Conservation (phyloP, 2,113 vertebrate genomes). For the Chionomys nivalis region DNA sequence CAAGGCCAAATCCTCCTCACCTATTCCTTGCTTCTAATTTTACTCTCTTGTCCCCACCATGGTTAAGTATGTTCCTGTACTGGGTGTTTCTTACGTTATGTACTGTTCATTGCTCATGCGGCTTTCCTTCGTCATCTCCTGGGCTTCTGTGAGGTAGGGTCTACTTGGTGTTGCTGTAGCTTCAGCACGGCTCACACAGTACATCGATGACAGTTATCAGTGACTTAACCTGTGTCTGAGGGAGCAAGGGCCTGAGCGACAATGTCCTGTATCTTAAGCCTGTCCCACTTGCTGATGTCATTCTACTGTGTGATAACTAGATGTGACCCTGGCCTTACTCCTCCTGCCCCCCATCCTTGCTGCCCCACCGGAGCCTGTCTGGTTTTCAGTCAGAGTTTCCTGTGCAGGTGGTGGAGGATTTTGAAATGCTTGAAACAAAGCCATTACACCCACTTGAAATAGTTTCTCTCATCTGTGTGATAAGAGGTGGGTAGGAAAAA, state of each 20-base stretch:
- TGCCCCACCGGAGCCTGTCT: not conserved
- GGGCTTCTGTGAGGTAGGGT: not conserved
- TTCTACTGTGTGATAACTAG: not conserved
- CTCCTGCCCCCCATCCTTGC: not conserved
- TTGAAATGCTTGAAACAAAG: slow-evolving; percentile 61
- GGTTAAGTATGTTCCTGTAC: not conserved
- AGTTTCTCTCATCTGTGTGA: slow-evolving; percentile 54
- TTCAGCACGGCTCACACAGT: not conserved
- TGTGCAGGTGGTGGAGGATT: slow-evolving; percentile 70
- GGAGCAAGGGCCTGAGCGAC: not conserved
- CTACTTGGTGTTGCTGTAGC: too few species aligned
- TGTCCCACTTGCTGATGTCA: not conserved
- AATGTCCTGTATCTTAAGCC: not conserved
- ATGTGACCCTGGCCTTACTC: not conserved
- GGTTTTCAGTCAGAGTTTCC: slow-evolving; percentile 67
- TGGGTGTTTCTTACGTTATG: not conserved
- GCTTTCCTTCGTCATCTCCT: not conserved
- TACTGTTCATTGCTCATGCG: not conserved
- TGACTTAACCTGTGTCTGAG: not conserved
- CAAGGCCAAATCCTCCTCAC: not conserved
- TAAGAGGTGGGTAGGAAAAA: slow-evolving; percentile 60
- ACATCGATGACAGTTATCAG: not conserved
- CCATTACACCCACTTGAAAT: slow-evolving; percentile 61
- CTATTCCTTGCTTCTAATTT: not conserved
- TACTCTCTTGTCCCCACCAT: not conserved